These are phyloP conservation scores for Lepidonotus clava DNA, from an alignment of 2,888 invertebrate species.

Conservation along the genomic window DNA sequence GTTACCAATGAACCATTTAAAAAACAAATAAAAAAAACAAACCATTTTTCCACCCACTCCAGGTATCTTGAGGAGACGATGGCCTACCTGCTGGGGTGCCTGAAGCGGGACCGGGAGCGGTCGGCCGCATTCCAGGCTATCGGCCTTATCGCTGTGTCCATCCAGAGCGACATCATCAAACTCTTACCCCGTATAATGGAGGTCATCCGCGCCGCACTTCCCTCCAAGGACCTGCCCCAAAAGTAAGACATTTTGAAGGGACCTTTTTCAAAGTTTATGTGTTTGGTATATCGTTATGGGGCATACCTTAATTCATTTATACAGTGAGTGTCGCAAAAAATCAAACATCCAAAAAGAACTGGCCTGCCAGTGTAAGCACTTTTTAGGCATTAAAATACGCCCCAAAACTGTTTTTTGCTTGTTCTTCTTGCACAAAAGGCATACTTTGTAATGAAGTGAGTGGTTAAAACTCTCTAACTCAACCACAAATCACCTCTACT, in stretches of 20 bases:
- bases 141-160: conserved; percentile 93
- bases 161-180: conserved; percentile 89
- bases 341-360: too few species aligned
- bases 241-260: conserved; percentile 69
- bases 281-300: background rate
- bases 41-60: too few species aligned
- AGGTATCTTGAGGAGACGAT: conserved; percentile 83
- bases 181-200: conserved; percentile 93
- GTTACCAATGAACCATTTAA: too few species aligned
- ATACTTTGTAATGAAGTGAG: too few species aligned
- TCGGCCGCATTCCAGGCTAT: conserved; percentile 93
- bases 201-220: conserved; percentile 88
- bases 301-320: too few species aligned
- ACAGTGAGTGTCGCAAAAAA: too few species aligned
- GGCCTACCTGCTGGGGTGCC: conserved; percentile 87
- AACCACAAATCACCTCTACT: too few species aligned
- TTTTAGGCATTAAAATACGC: background rate
- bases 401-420: too few species aligned
- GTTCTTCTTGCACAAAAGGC: too few species aligned
- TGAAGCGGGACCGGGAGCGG: conserved; percentile 87
- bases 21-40: too few species aligned
- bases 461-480: too few species aligned
- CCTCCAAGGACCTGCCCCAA: conserved; percentile 82
- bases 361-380: too few species aligned
- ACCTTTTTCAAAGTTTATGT: background rate